A percentile compares a stretch with the other conserved stretches of the same genome.
Conservation (phyloP, 2,888 invertebrate species). For the Cheilosia variabilis region DNA sequence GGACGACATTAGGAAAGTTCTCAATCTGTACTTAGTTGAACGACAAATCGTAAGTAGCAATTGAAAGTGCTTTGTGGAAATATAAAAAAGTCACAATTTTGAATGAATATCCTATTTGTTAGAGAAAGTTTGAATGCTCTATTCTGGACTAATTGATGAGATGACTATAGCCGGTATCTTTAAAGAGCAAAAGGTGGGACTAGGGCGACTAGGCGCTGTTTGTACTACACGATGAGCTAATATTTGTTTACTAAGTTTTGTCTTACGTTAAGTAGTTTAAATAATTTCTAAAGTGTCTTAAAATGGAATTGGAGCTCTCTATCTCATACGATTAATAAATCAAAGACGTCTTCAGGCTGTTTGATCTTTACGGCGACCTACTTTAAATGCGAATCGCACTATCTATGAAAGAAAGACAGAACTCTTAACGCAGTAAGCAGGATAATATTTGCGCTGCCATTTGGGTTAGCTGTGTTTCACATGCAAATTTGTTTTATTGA, state of each 20-base stretch:
- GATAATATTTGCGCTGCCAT: neutral
- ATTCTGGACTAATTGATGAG: neutral
- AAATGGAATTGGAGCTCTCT: accelerated
- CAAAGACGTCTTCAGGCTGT: no score
- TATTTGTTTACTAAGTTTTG: no score
- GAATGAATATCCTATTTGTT: neutral
- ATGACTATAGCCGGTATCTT: no score
- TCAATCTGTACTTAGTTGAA: slow-evolving; percentile 1
- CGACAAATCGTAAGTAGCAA: neutral
- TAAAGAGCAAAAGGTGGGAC: no score
- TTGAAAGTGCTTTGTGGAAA: neutral
- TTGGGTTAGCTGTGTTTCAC: neutral
- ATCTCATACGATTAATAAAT: no score
- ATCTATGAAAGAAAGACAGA: neutral
- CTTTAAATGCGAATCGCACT: neutral
- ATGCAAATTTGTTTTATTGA: neutral
- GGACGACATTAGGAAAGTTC: slow-evolving; percentile 4
- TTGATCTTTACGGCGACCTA: no score
- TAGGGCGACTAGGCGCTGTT: no score
- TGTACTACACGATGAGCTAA: no score
- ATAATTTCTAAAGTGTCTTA: no score
- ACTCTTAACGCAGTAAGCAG: no score
- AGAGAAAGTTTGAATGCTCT: neutral
- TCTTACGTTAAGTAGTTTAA: no score
- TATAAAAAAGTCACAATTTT: neutral